Evolutionary conservation across 2,797 vertebrate species (phyloP).

Genomic region (Neosilurus hyrtlii): DNA sequence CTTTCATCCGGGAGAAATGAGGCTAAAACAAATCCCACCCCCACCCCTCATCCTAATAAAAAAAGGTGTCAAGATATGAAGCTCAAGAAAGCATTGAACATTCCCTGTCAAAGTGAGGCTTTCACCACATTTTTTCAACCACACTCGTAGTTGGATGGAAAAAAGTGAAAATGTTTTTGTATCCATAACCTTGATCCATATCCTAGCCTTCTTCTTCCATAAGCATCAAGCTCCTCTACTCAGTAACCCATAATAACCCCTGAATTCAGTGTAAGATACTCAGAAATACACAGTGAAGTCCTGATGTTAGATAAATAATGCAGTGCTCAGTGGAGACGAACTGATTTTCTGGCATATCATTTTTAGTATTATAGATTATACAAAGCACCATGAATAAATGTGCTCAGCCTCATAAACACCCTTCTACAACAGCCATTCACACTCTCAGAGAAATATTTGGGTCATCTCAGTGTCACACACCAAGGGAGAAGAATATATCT

Average conservation of each 20-base stretch:
- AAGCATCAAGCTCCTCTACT: constrained; percentile 54
- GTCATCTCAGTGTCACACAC: constrained; percentile 35
- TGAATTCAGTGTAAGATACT: constrained; percentile 37
- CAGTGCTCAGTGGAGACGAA: constrained; percentile 30
- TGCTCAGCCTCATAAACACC: constrained; percentile 7
- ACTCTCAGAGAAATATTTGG: constrained; percentile 45
- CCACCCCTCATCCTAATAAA: too few species aligned
- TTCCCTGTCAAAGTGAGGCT: constrained; percentile 64
- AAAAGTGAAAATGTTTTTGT: constrained; percentile 24
- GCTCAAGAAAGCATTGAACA: constrained; percentile 67
- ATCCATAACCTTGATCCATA: background rate
- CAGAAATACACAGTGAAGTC: constrained; percentile 42
- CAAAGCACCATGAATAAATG: constrained; percentile 28
- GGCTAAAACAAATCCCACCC: constrained; percentile 71
- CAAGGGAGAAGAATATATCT: constrained; percentile 50
- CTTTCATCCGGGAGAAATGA: constrained; percentile 70
- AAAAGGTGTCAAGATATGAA: constrained; percentile 67
- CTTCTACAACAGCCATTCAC: constrained; percentile 36
- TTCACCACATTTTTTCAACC: constrained; percentile 52
- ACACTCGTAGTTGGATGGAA: constrained; percentile 61
- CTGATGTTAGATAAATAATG: constrained; percentile 47
- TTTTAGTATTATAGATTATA: constrained; percentile 41
- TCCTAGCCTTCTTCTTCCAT: background rate
- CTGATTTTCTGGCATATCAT: constrained; percentile 31
- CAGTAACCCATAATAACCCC: constrained; percentile 50